A percentile compares a stretch with the other conserved stretches of the same genome.
These are phyloP conservation scores for Tragelaphus scriptus DNA, from an alignment of 2,113 vertebrate species.

Conservation along the genomic window DNA sequence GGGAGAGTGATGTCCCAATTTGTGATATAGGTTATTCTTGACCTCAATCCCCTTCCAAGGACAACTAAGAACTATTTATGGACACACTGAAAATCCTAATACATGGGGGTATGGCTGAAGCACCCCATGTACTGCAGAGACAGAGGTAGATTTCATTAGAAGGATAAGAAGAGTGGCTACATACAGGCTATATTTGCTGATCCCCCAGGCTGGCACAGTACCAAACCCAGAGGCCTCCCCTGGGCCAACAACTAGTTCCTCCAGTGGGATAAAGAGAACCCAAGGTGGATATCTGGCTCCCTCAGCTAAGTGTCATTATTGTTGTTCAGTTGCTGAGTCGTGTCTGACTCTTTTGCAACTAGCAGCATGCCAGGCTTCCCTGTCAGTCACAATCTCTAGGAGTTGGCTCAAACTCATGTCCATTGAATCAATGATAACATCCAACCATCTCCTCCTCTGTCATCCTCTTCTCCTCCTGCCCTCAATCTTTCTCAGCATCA, in stretches of 20 bases:
- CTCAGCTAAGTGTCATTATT: background rate
- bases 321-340: background rate
- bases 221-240: background rate
- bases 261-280: background rate
- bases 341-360: background rate
- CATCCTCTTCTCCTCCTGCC: background rate
- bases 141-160: background rate
- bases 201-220: background rate
- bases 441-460: background rate
- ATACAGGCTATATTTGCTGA: rapidly evolving
- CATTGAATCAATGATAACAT: background rate
- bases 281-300: background rate
- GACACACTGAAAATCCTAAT: background rate
- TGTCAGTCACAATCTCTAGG: background rate
- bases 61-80: background rate
- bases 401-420: no score
- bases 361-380: background rate
- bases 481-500: background rate
- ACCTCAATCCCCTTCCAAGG: background rate
- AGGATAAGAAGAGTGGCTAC: background rate
- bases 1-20: background rate
- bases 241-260: background rate
- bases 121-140: background rate
- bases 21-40: background rate
- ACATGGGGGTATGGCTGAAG: background rate